Base-by-base conservation (phyloP, 2,797 vertebrate species). In the Acrossocheilus wenchowensis region DNA sequence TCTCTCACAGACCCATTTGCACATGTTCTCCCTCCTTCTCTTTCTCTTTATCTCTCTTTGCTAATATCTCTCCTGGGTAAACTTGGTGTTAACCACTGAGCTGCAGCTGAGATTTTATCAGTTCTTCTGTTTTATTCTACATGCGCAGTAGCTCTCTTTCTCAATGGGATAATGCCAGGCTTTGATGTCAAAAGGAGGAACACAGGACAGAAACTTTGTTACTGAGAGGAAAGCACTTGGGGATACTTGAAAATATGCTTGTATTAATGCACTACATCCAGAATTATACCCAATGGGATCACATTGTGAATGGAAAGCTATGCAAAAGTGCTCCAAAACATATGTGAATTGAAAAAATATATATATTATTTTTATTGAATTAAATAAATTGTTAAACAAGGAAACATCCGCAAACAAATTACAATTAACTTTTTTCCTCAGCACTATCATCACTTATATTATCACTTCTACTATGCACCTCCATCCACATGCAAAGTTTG, bases 1-100 rank as follows among this genome's bases (percentile, higher is more conserved):
- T 34, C 82, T 87, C 83, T 82, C 48, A 60, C 62, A 83, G 21
- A 84, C 60, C 54, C 71, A 45, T 93, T 93, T 92, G 62, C 50
- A 94, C 92, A 92, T 89, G 92, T 78, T 93, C 92, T 93, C 94
- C 94, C 94, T 94, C 93, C 94, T 92, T 94, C 94, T 94, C 94
- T 91, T 91, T 77, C 43, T 50, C 66, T 78, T 68, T 66, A 50
- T 90, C 88, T 72, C 43, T 57, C 81, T 45, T 77, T 83, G 88
- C 64, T 60, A 69, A 66, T 50, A 78, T 93, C 90, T 92, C 91
- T 93, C 91, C 36, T 68, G 66, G 73, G 62, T 69, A 74, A 52
- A 54, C 54, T 73, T 45, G 43, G 52, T 87, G 57, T 73, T 72
- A 81, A 73, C 39, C 68, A 19, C 84, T 80, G 50, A 79, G 78